Percentiles rank a stretch among this genome's conserved stretches.
Evolutionary conservation across 2,797 vertebrate species (phyloP).

Genomic region (Halcyon leucocephala): DNA sequence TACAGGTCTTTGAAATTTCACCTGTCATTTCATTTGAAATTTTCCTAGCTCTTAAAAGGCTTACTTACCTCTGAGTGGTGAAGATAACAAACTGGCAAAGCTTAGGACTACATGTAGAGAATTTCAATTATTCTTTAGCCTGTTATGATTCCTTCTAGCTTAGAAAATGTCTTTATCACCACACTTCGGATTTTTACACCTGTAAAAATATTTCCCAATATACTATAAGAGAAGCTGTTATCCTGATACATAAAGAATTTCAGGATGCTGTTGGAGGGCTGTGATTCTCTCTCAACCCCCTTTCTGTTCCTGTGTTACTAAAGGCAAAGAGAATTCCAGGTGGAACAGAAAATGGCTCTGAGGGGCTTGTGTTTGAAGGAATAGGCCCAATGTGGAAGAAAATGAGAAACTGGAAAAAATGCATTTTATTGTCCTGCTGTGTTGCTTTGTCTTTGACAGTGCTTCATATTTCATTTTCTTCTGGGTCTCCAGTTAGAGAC

Average conservation of each 20-base stretch:
- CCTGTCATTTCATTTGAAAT: background rate
- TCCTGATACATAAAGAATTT: background rate
- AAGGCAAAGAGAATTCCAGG: background rate
- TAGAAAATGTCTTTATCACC: background rate
- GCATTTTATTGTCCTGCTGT: background rate
- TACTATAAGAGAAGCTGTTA: background rate
- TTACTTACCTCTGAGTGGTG: background rate
- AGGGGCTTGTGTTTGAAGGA: background rate
- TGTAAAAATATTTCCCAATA: fast-evolving
- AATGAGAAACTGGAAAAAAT: background rate
- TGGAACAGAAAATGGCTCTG: background rate
- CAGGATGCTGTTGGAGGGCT: background rate
- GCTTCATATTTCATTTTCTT: background rate
- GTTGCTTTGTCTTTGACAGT: background rate
- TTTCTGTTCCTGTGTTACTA: background rate
- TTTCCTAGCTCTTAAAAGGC: background rate
- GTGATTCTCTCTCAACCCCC: background rate
- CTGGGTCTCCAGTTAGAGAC: background rate
- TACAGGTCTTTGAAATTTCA: background rate
- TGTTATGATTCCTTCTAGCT: background rate
- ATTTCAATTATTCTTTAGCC: background rate
- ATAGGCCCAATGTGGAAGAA: background rate
- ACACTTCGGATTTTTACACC: background rate
- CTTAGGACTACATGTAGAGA: background rate
- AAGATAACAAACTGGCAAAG: background rate